phyloP scores from a whole-genome alignment of 1,140 invertebrate genomes.

The Lasioglossum albipes region DNA sequence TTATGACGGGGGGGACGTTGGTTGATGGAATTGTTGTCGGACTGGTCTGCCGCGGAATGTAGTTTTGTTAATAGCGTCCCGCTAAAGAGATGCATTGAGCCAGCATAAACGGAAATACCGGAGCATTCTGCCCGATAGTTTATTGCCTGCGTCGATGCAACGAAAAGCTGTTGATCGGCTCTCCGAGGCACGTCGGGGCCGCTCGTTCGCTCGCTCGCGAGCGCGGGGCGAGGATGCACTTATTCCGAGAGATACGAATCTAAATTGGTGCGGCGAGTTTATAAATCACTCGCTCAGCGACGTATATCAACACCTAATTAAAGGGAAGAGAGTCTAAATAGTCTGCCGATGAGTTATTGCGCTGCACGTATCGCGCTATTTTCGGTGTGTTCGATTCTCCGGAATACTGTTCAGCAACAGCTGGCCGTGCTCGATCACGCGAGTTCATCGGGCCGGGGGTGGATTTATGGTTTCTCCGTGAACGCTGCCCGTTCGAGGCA shows the following conservation, averaged over 20 bases:
- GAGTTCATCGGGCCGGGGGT: neutral
- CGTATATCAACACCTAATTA: constrained; percentile 31
- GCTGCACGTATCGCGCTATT: neutral
- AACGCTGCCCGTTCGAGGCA: neutral
- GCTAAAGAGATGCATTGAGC: no score
- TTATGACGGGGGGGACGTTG: neutral
- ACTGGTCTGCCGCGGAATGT: no score
- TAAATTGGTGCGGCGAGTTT: neutral
- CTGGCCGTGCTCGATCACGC: neutral
- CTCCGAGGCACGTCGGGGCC: no score
- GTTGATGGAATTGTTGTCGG: neutral
- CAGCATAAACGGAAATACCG: no score
- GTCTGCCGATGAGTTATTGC: constrained; percentile 3
- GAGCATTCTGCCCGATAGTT: no score
- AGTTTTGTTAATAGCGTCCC: no score
- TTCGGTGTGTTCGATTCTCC: neutral
- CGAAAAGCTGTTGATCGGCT: neutral
- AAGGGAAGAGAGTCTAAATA: neutral
- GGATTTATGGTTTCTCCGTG: constrained; percentile 5
- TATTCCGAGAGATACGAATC: neutral
- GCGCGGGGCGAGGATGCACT: neutral
- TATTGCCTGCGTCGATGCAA: no score
- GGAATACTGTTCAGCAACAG: constrained; percentile 3
- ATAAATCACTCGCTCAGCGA: constrained; percentile 5
- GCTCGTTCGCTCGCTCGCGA: no score